A percentile compares a stretch with the other conserved stretches of the same genome.
Evolutionary conservation across 92 coral and sea anemone genomes (phyloP).

Genomic region (Phymanthus crucifer): DNA sequence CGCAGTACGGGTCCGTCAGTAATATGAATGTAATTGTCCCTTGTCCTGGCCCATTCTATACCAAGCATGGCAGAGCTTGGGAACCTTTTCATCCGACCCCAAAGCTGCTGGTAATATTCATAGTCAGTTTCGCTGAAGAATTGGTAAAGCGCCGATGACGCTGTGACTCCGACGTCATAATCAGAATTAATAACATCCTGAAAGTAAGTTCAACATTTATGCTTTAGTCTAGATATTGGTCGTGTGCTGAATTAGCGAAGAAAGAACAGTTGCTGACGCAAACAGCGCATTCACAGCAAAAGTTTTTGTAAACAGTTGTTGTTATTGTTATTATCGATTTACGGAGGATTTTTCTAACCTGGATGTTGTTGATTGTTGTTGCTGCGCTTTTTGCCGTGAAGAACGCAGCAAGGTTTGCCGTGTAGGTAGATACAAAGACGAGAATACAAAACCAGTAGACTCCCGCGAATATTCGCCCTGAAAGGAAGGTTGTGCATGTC

Average conservation of each 20-base stretch:
- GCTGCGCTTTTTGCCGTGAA: slow-evolving; percentile 44
- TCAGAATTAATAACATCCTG: slow-evolving; percentile 54
- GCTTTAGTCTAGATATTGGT: too few relatives aligned
- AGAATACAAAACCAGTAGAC: slow-evolving; percentile 71
- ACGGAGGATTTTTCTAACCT: not conserved
- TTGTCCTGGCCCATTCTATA: slow-evolving; percentile 54
- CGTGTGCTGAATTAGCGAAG: too few relatives aligned
- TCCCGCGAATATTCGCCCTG: slow-evolving; percentile 19
- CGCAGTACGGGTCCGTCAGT: slow-evolving; percentile 59
- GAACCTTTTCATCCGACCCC: slow-evolving; percentile 46
- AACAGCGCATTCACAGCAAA: too few relatives aligned
- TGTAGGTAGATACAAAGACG: slow-evolving; percentile 62
- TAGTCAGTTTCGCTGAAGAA: slow-evolving; percentile 52
- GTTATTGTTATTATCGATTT: too few relatives aligned
- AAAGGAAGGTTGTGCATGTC: not conserved
- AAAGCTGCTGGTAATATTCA: slow-evolving; percentile 44
- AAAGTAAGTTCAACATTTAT: not conserved
- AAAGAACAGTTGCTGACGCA: too few relatives aligned
- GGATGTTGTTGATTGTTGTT: slow-evolving; percentile 36
- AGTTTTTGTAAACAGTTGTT: too few relatives aligned
- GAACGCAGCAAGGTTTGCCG: slow-evolving; percentile 73
- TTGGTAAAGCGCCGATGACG: slow-evolving; percentile 41
- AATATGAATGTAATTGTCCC: slow-evolving; percentile 44
- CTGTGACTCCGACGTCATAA: slow-evolving; percentile 47
- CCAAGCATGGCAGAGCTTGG: slow-evolving; percentile 40